A percentile compares a stretch with the other conserved stretches of the same genome.
Evolutionary conservation across 2,113 vertebrate genomes (phyloP).

Genomic region (Aviceda subcristata): DNA sequence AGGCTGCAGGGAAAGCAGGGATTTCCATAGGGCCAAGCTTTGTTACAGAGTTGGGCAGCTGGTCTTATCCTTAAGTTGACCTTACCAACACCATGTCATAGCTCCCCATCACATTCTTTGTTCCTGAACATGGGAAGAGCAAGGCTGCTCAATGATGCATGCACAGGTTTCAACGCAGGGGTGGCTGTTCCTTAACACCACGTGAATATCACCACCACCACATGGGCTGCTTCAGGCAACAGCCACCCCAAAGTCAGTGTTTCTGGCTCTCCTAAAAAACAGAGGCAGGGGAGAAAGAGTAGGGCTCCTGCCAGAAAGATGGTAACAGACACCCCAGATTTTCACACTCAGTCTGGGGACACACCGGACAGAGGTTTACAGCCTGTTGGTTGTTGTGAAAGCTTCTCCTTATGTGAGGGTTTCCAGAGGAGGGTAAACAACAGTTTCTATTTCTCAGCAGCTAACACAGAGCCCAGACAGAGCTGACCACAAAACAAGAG

Average conservation of each 20-base stretch:
- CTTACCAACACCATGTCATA: not conserved
- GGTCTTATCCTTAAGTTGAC: not conserved
- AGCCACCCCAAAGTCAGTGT: not conserved
- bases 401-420: not conserved
- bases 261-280: not conserved
- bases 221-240: not conserved
- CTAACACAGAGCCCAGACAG: not conserved
- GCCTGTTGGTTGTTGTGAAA: not conserved
- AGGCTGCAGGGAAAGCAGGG: not conserved
- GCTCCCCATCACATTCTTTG: not conserved
- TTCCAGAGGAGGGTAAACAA: not conserved
- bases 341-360: not conserved
- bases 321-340: not conserved
- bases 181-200: not conserved
- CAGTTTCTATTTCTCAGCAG: not conserved
- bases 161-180: not conserved
- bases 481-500: not conserved
- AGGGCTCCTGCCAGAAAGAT: not conserved
- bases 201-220: not conserved
- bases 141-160: rapidly evolving
- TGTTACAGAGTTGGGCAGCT: not conserved
- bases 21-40: not conserved
- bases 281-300: not conserved
- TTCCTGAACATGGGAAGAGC: not conserved
- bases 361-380: not conserved